Percentiles rank a stretch among this genome's conserved stretches.
phyloP scores from a whole-genome alignment of 2,888 invertebrate species.

The Arrhopalites spinosus region DNA sequence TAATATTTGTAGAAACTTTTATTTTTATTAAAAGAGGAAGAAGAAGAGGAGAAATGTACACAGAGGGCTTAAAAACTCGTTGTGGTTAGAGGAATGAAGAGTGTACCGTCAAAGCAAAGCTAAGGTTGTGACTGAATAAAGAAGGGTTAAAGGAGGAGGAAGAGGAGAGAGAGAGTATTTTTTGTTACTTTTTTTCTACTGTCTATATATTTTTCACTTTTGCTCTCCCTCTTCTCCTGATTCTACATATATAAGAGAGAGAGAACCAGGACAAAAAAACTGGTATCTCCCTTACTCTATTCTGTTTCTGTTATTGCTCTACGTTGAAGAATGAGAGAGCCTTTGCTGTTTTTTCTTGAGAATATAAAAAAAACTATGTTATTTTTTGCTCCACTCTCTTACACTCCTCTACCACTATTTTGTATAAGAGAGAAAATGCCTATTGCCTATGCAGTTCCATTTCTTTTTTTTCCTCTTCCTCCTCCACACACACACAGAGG shows the following conservation, averaged over 20 bases:
- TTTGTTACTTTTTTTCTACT: neutral
- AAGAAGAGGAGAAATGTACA: neutral
- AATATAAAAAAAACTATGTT: neutral
- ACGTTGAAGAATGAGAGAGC: neutral
- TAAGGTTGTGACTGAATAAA: conserved; percentile 21
- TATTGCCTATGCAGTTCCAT: too few species aligned
- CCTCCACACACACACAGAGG: neutral
- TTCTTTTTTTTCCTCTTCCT: too few species aligned
- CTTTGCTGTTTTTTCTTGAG: conserved; percentile 30
- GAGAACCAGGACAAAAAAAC: conserved; percentile 21
- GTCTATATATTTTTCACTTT: conserved; percentile 21
- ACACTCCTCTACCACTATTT: neutral
- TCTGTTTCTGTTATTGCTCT: too few species aligned
- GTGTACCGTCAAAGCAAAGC: conserved; percentile 30
- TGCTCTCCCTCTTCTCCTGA: neutral
- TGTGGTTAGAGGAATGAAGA: conserved; percentile 16
- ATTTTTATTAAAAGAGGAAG: neutral
- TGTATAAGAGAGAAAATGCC: too few species aligned
- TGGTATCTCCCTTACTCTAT: conserved; percentile 19
- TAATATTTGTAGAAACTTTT: neutral
- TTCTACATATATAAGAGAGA: too few species aligned
- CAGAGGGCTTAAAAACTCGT: neutral
- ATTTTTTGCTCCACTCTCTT: conserved; percentile 19
- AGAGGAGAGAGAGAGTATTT: too few species aligned
- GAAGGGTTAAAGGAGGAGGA: too few species aligned